phyloP scores from a whole-genome alignment of 2,888 invertebrate genomes.

The Drosophila merina region DNA sequence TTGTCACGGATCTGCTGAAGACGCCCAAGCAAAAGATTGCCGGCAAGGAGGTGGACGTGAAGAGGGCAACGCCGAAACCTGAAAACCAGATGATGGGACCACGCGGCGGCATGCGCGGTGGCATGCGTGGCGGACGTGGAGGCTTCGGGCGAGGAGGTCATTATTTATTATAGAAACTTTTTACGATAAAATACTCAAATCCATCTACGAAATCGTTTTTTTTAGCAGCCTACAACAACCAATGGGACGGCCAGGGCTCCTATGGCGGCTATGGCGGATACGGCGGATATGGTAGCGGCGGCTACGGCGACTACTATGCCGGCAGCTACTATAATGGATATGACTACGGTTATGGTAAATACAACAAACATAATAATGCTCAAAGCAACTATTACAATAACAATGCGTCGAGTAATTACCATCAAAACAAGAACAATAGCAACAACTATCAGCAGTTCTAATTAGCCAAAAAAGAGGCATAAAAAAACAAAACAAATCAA shows the following conservation, averaged over 20 bases:
- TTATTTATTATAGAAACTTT: no score
- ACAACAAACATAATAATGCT: slow-evolving; percentile 83
- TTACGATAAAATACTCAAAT: neutral
- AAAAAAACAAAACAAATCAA: slow-evolving; percentile 54
- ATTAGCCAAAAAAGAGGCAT: slow-evolving; percentile 52
- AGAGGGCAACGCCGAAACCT: slow-evolving; percentile 96
- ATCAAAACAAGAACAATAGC: slow-evolving; percentile 83
- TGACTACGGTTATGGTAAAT: slow-evolving; percentile 87
- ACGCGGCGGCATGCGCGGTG: slow-evolving; percentile 88
- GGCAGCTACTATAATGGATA: slow-evolving; percentile 87
- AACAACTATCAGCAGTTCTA: slow-evolving; percentile 82
- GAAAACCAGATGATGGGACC: slow-evolving; percentile 88
- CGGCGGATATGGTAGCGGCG: slow-evolving; percentile 87
- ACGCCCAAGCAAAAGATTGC: slow-evolving; percentile 96
- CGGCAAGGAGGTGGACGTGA: slow-evolving; percentile 97
- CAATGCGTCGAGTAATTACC: slow-evolving; percentile 80
- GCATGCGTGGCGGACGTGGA: slow-evolving; percentile 86
- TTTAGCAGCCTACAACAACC: slow-evolving; percentile 78
- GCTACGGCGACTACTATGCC: slow-evolving; percentile 90
- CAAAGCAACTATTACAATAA: slow-evolving; percentile 83
- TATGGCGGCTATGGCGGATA: slow-evolving; percentile 89
- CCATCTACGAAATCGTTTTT: neutral
- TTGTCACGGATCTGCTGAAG: slow-evolving; percentile 95
- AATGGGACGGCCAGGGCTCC: slow-evolving; percentile 86
- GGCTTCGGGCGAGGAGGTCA: slow-evolving; percentile 57